Base-by-base conservation (phyloP, 2,888 invertebrate species). In the Ochlodes sylvanus region DNA sequence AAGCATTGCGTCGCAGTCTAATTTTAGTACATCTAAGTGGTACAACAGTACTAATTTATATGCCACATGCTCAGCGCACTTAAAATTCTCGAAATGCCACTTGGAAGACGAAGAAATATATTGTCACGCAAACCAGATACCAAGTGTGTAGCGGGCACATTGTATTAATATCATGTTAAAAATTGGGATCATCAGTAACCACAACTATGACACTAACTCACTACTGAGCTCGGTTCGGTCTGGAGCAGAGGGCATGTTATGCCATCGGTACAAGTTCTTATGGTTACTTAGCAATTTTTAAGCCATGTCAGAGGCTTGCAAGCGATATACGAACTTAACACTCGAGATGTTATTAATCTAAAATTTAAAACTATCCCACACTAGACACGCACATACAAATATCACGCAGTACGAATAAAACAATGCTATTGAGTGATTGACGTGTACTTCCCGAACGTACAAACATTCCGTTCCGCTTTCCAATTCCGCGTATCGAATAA, bases 21-120 rank as follows among this genome's bases (percentile, higher is more conserved):
- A 64, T 57, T 57, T 64, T 64, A 64, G 64, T 15, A 27, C 58
- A 21, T 19, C 57, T 52, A 58, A 66, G 58, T 66, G 66, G 54
- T 60, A 65, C 57, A 65, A 41, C 58, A 38, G 65, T 41, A 54
- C 66, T 54, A 60, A 66, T 66, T 54, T 66, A 66, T 66, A 66
- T 60, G 60, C 66, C 52, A 66, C 66, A 41, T 60, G 54, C 52
- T 60, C 41, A 21, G 38, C 66, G 42, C 60, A 57, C 58, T 60
- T 66, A 58, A 32, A 54, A 66, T 66, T 60, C 66, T 66, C 42
- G 34, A 60, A 66, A 65, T 66, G 66, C 60, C 60, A 54, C 60
- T 63, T 55, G 14, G 42, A 41, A 44, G 41, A 63, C 44, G 32
- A 7, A 17, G 14, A 62, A 44, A 60, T 27, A 44, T 62, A 50